phyloP scores from a whole-genome alignment of 2,888 invertebrate genomes.

The Phragmatobia fuliginosa region DNA sequence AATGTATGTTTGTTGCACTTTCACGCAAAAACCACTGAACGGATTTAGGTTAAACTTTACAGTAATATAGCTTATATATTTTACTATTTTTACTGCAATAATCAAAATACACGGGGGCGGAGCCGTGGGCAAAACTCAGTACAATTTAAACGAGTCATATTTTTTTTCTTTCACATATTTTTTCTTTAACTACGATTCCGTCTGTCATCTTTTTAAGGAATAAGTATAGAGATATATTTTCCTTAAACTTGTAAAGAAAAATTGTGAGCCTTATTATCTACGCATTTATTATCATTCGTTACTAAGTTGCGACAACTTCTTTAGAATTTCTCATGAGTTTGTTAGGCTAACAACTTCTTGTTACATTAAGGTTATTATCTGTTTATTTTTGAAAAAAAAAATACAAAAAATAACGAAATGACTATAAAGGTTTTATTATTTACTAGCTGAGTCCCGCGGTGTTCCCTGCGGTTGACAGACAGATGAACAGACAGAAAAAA shows the following conservation, averaged over 20 bases:
- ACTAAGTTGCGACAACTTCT: constrained; percentile 20
- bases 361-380: constrained; percentile 17
- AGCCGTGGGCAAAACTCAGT: no score
- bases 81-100: no score
- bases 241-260: constrained; percentile 15
- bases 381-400: constrained; percentile 14
- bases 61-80: no score
- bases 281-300: constrained; percentile 25
- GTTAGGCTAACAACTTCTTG: constrained; percentile 23
- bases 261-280: constrained; percentile 20
- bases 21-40: no score
- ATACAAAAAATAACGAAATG: background rate
- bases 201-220: constrained; percentile 7
- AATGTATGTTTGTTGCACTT: no score
- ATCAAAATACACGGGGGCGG: no score
- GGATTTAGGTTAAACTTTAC: no score
- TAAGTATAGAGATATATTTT: constrained; percentile 16
- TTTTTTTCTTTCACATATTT: background rate
- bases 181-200: background rate
- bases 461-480: no score
- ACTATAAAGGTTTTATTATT: background rate
- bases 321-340: constrained; percentile 15
- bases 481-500: no score
- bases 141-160: background rate
- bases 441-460: no score